Base-by-base conservation (phyloP, 35 echinoderm and acorn worm genomes). In the Chiridota heheva region DNA sequence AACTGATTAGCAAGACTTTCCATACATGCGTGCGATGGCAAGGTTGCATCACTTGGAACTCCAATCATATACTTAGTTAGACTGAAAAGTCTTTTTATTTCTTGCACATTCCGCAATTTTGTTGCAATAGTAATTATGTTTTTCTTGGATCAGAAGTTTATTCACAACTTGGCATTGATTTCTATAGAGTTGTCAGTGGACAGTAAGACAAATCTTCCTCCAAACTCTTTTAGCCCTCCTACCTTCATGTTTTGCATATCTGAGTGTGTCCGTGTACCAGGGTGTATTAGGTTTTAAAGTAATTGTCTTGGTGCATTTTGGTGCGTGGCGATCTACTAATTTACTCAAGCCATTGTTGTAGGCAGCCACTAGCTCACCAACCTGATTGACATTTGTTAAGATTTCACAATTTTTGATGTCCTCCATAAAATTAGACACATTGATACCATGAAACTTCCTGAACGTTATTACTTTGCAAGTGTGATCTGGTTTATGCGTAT, bases 311-410 rank as follows among this genome's bases (percentile, higher is more conserved):
- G 44, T 77, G 29, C 73, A 58, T 17, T 28, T 17, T 33, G 73
- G 73, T 58, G 73, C 73, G 31, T 77, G 73, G 10, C 36, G 10
- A 58, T 77, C 73, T 13, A 58, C 26, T 24, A 77, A 10, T 10
- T 1, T 17, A 2, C 26, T 33, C 10, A 77, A 39, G 0, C 38
- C 58, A 13, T n/a, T 60, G 41, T 34, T 79, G 76, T 79, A 79
- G 7, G 58, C 36, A 16, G 15, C 51, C 6, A 79, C 57, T 36
- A 58, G 33, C 36, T 79, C 51, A 7, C 40, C 49, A 13, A 62
- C 1, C 2, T n/a, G 17, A 32, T 24, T 13, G 36, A 29, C 36
- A 60, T 60, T 79, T 4, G 7, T 34, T 17, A 79, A n/a, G 3
- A 10, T 15, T 55, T 60, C 73, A 34, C 25, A 31, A 7, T 32